phyloP scores from a whole-genome alignment of 2,888 invertebrate species.

The Drosophila sordidula region DNA sequence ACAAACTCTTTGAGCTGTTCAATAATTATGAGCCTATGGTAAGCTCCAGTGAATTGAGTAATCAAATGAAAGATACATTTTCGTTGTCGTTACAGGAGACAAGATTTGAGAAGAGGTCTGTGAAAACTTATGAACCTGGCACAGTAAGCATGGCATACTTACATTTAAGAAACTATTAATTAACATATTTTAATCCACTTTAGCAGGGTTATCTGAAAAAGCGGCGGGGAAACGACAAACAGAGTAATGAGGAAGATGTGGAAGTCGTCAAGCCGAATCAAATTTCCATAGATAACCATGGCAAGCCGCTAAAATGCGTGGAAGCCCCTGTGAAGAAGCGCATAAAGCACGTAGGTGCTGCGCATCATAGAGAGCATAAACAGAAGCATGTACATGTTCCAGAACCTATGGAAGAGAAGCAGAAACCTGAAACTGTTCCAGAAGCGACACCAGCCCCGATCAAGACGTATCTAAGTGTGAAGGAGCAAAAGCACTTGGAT shows the following conservation, averaged over 20 bases:
- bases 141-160: conserved; percentile 4
- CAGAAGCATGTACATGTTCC: not conserved
- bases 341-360: not conserved
- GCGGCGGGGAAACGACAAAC: not conserved
- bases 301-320: conserved; percentile 10
- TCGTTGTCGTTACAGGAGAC: conserved; percentile 3
- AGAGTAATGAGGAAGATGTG: not conserved
- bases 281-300: conserved; percentile 4
- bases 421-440: not conserved
- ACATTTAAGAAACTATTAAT: too few relatives aligned
- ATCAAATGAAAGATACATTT: not conserved
- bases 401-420: not conserved
- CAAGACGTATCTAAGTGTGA: too few relatives aligned
- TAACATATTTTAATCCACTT: not conserved
- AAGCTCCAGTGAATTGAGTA: not conserved
- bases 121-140: not conserved
- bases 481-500: not conserved
- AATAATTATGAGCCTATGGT: conserved; percentile 24
- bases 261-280: not conserved
- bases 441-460: too few relatives aligned
- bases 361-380: not conserved
- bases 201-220: conserved; percentile 5
- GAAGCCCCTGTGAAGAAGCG: conserved; percentile 10
- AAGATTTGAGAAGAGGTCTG: not conserved
- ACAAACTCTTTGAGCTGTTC: conserved; percentile 44